phyloP scores from a whole-genome alignment of 1,140 invertebrate genomes.

The Akabosia matsudoensis region DNA sequence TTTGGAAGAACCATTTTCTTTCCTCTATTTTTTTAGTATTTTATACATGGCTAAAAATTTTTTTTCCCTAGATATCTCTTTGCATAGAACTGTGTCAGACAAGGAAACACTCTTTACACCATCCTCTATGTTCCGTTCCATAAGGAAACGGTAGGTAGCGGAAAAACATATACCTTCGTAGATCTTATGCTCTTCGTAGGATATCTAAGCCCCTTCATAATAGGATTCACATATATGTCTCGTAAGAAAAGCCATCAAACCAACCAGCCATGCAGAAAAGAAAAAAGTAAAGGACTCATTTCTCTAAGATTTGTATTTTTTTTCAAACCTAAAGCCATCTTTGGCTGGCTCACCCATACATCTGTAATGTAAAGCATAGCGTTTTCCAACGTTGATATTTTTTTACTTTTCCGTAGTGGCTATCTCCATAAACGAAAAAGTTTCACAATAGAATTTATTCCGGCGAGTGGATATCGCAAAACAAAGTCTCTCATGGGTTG shows the following conservation, averaged over 20 bases:
- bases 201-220: no score
- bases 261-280: slow-evolving; percentile 6
- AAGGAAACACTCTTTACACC: no score
- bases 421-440: neutral
- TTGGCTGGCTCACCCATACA: neutral
- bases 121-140: no score
- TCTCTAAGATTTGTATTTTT: slow-evolving; percentile 18
- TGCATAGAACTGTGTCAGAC: no score
- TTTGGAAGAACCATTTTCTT: neutral
- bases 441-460: slow-evolving; percentile 1
- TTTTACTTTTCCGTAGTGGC: neutral
- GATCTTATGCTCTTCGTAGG: no score
- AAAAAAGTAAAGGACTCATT: slow-evolving; percentile 15
- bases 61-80: neutral
- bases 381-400: no score
- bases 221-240: neutral
- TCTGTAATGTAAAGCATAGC: no score
- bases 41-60: no score
- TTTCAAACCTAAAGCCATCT: neutral
- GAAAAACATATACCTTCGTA: neutral
- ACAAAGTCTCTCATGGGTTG: neutral
- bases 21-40: neutral
- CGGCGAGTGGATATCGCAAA: neutral
- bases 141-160: no score
- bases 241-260: slow-evolving; percentile 5